Percentiles rank a stretch among this genome's conserved stretches.
Conservation (phyloP, 2,113 vertebrate genomes). For the Pterophyllum scalare region DNA sequence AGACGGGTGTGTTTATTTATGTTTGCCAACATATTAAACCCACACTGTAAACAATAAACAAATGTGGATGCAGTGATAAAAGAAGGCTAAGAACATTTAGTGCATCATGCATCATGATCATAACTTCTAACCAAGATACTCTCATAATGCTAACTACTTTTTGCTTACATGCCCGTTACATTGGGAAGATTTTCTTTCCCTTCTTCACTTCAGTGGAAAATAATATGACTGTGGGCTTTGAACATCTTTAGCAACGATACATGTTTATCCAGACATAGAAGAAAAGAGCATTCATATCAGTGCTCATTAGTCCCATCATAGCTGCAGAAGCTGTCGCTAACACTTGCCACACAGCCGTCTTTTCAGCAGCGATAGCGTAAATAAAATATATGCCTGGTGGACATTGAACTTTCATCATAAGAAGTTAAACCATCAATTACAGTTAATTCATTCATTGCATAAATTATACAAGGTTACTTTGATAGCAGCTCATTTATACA, state of each 20-base stretch:
- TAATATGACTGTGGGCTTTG: not conserved
- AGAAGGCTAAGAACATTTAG: not conserved
- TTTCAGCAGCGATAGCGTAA: not conserved
- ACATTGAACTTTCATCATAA: constrained; percentile 18
- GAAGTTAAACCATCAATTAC: constrained; percentile 42
- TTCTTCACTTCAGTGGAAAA: not conserved
- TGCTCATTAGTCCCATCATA: not conserved
- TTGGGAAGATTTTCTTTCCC: not conserved
- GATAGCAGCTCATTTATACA: constrained; percentile 27
- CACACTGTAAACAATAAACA: not conserved
- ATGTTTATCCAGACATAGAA: not conserved
- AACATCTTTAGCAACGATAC: not conserved
- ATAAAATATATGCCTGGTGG: constrained; percentile 51
- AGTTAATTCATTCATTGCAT: constrained; percentile 28
- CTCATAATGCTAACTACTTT: not conserved
- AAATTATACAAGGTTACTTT: constrained; percentile 13
- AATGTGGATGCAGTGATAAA: not conserved
- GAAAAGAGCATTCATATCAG: not conserved
- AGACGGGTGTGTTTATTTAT: not conserved
- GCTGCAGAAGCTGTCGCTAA: not conserved
- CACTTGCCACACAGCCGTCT: not conserved
- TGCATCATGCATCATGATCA: not conserved
- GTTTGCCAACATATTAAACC: not conserved
- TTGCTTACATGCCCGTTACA: not conserved
- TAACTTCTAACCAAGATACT: not conserved